These are phyloP conservation scores for Alsophila aescularia DNA, from an alignment of 2,888 invertebrate genomes.

Conservation along the genomic window DNA sequence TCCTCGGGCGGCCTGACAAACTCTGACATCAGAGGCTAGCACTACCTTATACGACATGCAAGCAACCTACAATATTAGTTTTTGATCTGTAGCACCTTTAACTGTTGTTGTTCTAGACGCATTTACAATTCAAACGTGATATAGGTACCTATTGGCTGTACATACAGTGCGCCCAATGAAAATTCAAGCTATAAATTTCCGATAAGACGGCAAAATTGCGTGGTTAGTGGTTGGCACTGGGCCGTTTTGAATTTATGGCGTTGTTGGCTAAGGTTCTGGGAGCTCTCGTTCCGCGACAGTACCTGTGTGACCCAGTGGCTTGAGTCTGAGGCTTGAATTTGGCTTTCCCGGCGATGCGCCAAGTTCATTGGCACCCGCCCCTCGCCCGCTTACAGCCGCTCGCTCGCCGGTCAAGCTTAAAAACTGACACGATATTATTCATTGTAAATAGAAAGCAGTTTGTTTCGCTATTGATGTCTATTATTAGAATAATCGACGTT, in stretches of 20 bases:
- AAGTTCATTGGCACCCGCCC: conserved; percentile 76
- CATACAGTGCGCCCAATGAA: conserved; percentile 52
- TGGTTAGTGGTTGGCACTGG: conserved; percentile 45
- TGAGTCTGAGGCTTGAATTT: conserved; percentile 65
- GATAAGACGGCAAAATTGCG: conserved; percentile 54
- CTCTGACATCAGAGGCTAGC: too few species aligned
- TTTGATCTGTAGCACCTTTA: too few species aligned
- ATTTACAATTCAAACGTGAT: conserved; percentile 64
- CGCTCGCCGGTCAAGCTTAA: conserved; percentile 55
- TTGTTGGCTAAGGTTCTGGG: conserved; percentile 52
- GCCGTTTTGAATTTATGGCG: conserved; percentile 53
- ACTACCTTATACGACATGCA: too few species aligned
- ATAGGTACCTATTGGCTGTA: conserved; percentile 58
- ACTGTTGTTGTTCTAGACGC: conserved; percentile 48
- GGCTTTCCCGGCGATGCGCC: conserved; percentile 72
- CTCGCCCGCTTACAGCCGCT: conserved; percentile 35
- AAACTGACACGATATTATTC: conserved; percentile 69
- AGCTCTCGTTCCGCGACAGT: conserved; percentile 61
- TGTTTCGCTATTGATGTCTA: conserved; percentile 63
- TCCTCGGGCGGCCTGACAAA: too few species aligned
- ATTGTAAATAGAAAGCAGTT: conserved; percentile 75
- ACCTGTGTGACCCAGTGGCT: conserved; percentile 72
- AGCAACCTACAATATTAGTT: too few species aligned
- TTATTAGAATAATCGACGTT: conserved; percentile 55
- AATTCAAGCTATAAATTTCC: conserved; percentile 58